Conservation (phyloP, 1,140 invertebrate genomes). For the Heliothis virescens region DNA sequence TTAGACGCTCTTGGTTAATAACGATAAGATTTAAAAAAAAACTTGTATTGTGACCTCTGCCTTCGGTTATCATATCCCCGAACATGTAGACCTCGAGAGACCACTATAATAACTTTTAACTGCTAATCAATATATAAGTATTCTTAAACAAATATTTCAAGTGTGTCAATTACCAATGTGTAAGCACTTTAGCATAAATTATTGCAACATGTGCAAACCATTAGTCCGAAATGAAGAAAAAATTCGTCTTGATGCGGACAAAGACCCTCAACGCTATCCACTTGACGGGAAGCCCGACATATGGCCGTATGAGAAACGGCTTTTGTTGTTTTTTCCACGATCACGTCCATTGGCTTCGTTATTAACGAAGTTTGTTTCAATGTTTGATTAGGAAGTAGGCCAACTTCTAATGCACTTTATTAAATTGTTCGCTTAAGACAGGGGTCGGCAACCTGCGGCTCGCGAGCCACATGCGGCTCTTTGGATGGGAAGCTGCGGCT, state of each 20-base stretch:
- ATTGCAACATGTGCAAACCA: conserved; percentile 57
- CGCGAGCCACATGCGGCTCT: too few species aligned
- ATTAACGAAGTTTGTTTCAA: background rate
- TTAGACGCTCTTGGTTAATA: conserved; percentile 16
- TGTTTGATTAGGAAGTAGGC: background rate
- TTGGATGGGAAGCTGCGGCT: too few species aligned
- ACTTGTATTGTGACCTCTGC: conserved; percentile 45
- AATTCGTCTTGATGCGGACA: conserved; percentile 45
- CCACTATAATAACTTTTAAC: conserved; percentile 3
- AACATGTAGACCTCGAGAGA: background rate
- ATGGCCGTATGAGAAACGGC: conserved; percentile 60
- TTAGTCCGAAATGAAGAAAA: conserved; percentile 54
- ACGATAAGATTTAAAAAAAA: conserved; percentile 51
- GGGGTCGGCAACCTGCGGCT: too few species aligned
- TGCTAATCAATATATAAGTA: background rate
- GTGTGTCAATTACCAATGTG: conserved; percentile 39
- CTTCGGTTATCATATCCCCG: conserved; percentile 48
- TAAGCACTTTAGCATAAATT: conserved; percentile 9
- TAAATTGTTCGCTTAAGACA: background rate
- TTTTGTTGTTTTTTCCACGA: conserved; percentile 59
- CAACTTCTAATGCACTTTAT: background rate
- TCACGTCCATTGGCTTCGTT: background rate
- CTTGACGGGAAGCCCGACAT: conserved; percentile 67
- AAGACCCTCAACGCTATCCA: conserved; percentile 57
- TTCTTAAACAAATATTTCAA: background rate